Evolutionary conservation across 35 echinoderm and acorn worm genomes (phyloP).

Genomic region (Amphiura filiformis): DNA sequence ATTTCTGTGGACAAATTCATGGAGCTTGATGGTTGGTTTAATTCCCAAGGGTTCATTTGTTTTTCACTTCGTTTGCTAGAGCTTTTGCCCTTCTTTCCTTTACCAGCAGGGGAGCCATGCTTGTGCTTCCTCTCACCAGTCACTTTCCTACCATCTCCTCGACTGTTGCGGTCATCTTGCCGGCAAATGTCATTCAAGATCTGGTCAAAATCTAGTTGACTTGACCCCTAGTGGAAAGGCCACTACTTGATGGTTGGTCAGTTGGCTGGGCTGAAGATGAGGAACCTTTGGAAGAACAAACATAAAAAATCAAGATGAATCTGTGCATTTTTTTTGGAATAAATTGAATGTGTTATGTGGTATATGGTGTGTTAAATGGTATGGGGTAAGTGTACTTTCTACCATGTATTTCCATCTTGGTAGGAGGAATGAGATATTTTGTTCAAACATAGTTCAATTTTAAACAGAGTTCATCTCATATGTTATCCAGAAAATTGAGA

Average conservation of each 20-base stretch:
- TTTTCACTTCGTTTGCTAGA: neutral
- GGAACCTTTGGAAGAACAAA: neutral
- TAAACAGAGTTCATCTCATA: too few relatives aligned
- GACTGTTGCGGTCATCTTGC: neutral
- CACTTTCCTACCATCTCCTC: neutral
- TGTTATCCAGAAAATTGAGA: too few relatives aligned
- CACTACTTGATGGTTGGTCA: conserved; percentile 6
- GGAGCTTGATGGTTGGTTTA: neutral
- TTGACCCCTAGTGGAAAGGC: neutral
- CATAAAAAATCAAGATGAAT: neutral
- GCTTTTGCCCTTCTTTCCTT: conserved; percentile 1
- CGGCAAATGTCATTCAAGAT: neutral
- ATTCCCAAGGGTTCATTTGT: neutral
- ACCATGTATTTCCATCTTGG: too few relatives aligned
- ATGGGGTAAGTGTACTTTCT: too few relatives aligned
- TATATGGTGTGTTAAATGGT: too few relatives aligned
- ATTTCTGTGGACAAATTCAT: conserved; percentile 19
- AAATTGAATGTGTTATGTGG: too few relatives aligned
- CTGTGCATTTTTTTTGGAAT: neutral
- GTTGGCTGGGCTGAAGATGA: neutral
- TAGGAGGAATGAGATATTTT: too few relatives aligned
- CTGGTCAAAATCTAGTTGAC: neutral
- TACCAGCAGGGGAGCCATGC: neutral
- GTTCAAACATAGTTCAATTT: too few relatives aligned
- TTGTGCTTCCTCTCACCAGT: neutral